Evolutionary conservation across 2,888 invertebrate genomes (phyloP).

Genomic region (Euplagia quadripunctaria): DNA sequence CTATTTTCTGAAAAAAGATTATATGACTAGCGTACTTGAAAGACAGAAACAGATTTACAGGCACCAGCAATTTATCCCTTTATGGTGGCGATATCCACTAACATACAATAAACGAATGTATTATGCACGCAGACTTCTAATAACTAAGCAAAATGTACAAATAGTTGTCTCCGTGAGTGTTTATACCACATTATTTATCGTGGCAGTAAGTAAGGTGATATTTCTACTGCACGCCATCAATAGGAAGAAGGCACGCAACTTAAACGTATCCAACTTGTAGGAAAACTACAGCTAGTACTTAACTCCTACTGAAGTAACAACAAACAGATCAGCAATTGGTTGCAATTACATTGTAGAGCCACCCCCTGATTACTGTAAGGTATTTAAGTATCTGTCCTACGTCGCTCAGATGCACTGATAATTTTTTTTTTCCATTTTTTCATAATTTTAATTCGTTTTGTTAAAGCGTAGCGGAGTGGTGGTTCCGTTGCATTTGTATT

Average conservation of each 20-base stretch:
- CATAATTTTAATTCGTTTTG: conserved; percentile 56
- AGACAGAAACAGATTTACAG: no score
- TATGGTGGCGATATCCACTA: background rate
- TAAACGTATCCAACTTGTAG: no score
- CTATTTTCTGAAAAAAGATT: no score
- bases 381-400: conserved; percentile 56
- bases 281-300: background rate
- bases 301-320: background rate
- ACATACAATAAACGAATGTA: background rate
- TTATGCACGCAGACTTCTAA: background rate
- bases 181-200: no score
- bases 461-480: conserved; percentile 50
- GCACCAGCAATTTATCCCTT: no score
- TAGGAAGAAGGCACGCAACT: no score
- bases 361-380: conserved; percentile 51
- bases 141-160: background rate
- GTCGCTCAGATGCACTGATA: conserved; percentile 59
- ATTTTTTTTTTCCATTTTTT: conserved; percentile 50
- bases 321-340: conserved; percentile 9
- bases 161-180: no score
- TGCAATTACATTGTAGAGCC: conserved; percentile 22
- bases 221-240: no score
- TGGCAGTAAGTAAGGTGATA: no score
- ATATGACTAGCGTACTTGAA: no score
- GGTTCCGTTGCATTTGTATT: conserved; percentile 55